Evolutionary conservation across 1,140 invertebrate genomes (phyloP), one percentile per base, ranked within the genome.

Genomic region (Brachionus sp.): DNA sequence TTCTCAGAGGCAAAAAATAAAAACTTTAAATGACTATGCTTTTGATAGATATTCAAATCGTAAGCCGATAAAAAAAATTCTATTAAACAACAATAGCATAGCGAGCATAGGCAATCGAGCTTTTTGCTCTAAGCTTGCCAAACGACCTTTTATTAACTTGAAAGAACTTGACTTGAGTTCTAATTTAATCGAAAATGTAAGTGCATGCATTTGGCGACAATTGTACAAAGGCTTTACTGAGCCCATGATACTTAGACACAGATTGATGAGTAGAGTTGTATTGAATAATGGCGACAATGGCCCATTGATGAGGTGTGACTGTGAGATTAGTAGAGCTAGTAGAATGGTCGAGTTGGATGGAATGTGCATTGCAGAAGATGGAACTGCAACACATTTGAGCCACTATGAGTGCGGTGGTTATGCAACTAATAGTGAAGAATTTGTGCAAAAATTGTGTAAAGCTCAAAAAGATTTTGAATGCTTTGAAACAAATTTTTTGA

Each of bases 1-100:
- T 4, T 62, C 50, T 5, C 70, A 75, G 25, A 75, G 25, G 5
- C 77, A 80, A 62, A 13, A 62, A 39, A 12, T 80, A 37, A 66
- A 39, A 57, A 25, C 19, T 12, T 29, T 80, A 62, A 44, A 62
- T 16, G 50, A 80, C 37, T 80, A 62, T 80, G 77, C 77, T 0
- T 80, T 80, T 42, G 77, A 80, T 62, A 39, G 77, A 57, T 53
- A 66, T 16, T 62, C 50, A 23, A 80, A 80, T 25, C n/a, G 33
- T 16, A 80, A 66, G 19, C 23, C 77, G 4, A 80, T 80, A 6
- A 42, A 44, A 57, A 39, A 19, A 66, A 62, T 80, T 5, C 16
- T 42, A 9, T 25, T 80, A 62, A 62, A 7, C 25, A 66, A 66
- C 23, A 80, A 80, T n/a, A 57, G 50, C 19, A 80, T 80, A 6